Evolutionary conservation across 2,888 invertebrate species (phyloP).

Genomic region (Mechanitis mazaeus): DNA sequence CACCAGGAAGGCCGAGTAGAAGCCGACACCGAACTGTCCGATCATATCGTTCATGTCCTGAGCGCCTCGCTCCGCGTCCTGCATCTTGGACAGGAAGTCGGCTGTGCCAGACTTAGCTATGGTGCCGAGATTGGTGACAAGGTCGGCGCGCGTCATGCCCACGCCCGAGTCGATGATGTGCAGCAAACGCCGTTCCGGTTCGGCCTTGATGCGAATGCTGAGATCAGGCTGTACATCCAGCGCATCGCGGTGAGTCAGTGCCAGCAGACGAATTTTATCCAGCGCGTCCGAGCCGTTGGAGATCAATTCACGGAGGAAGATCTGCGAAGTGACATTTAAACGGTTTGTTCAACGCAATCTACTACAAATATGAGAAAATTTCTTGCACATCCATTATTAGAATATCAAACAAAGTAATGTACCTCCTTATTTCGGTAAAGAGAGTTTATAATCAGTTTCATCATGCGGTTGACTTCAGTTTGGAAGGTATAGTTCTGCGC

Average conservation of each 20-base stretch:
- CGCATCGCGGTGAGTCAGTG: constrained; percentile 90
- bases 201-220: constrained; percentile 93
- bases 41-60: constrained; percentile 97
- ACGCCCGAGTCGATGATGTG: constrained; percentile 98
- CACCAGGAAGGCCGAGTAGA: constrained; percentile 98
- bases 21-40: constrained; percentile 99
- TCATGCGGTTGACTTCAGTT: constrained; percentile 99
- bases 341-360: neutral
- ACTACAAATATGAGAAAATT: neutral
- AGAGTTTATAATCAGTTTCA: constrained; percentile 99
- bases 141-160: constrained; percentile 96
- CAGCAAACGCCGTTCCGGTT: constrained; percentile 92
- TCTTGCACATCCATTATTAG: neutral
- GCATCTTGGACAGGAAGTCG: constrained; percentile 95
- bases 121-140: constrained; percentile 97
- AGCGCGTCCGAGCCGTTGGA: constrained; percentile 99
- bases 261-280: constrained; percentile 96
- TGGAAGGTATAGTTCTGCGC: constrained; percentile 94
- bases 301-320: constrained; percentile 97
- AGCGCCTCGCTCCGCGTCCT: constrained; percentile 71
- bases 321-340: constrained; percentile 66
- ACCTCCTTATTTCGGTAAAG: constrained; percentile 99
- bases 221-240: constrained; percentile 88
- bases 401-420: neutral
- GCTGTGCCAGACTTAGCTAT: constrained; percentile 99